Percentiles rank a stretch among this genome's conserved stretches.
phyloP scores from a whole-genome alignment of 2,888 invertebrate species.

The Conomelus anceps region DNA sequence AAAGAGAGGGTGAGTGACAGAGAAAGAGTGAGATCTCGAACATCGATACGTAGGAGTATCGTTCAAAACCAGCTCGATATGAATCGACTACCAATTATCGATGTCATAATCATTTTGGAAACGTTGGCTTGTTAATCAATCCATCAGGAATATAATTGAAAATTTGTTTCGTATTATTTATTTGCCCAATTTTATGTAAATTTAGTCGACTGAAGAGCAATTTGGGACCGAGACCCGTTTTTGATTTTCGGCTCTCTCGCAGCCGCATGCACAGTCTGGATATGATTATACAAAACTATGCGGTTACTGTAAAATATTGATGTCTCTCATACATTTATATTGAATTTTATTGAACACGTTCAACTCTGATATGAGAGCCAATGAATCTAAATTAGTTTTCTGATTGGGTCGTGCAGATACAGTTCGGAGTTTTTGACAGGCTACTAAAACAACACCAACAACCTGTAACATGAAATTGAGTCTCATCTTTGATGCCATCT shows the following conservation, averaged over 20 bases:
- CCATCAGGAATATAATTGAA: background rate
- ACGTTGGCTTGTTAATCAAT: background rate
- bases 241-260: background rate
- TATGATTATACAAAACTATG: background rate
- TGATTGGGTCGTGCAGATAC: background rate
- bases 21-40: background rate
- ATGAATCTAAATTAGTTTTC: background rate
- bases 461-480: background rate
- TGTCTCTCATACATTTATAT: background rate
- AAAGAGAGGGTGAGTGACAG: background rate
- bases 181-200: background rate
- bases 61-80: background rate
- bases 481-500: background rate
- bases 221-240: background rate
- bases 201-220: background rate
- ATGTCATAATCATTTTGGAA: background rate
- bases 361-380: background rate
- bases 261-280: background rate
- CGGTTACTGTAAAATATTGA: background rate
- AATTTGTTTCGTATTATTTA: background rate
- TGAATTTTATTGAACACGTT: background rate
- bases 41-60: background rate
- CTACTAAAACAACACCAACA: background rate
- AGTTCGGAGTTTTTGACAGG: background rate
- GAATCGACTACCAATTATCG: background rate